Evolutionary conservation across 2,888 invertebrate species (phyloP), one percentile per base, ranked within the genome.

Genomic region (Dastarcus helophoroides): DNA sequence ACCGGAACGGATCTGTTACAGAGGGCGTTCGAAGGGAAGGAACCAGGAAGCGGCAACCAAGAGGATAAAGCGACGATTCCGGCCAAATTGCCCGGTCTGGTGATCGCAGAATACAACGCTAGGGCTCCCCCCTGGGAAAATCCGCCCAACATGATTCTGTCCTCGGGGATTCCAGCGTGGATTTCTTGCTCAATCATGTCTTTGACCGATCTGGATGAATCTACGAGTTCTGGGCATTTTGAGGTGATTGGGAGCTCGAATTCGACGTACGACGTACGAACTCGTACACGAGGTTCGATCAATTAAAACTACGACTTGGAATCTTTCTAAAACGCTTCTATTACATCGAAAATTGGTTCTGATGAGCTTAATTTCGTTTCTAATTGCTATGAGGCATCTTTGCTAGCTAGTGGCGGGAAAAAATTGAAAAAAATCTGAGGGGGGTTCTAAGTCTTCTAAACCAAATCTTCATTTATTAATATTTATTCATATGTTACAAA

Each of bases 101-200:
- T 86, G 28, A 97, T 67, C 6, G 89, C 91, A 33, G 94, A 82
- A 57, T 88, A 91, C 8, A 98, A 65, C 2, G 97, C 94, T 39
- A 97, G 67, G 3, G 94, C 91, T 3, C 95, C 97, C 25, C 97
- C 97, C 69, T 95, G 94, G 33, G 94, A 94, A 62, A 97, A 97
- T 9, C 97, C 97, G 29, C 95, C 95, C 22, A 97, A 44, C 24
- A 93, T 61, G 46, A 97, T 86, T 36, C 86, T 74, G 46, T 79
- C 75, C 6, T 86, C 68, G 23, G 84, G 73, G 52, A 95, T 86
- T 6, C 94, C 93, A 34, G 68, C 69, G 54, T 77, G 74, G 22
- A 85, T 67, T 67, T 91, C 90, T 40, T 71, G 71, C 31, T 76
- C 72, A 46, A 91, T 85, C 64, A 90, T 64, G 29, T 69, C 62